phyloP scores from a whole-genome alignment of 2,113 vertebrate species.

The Oreocharis arfaki region DNA sequence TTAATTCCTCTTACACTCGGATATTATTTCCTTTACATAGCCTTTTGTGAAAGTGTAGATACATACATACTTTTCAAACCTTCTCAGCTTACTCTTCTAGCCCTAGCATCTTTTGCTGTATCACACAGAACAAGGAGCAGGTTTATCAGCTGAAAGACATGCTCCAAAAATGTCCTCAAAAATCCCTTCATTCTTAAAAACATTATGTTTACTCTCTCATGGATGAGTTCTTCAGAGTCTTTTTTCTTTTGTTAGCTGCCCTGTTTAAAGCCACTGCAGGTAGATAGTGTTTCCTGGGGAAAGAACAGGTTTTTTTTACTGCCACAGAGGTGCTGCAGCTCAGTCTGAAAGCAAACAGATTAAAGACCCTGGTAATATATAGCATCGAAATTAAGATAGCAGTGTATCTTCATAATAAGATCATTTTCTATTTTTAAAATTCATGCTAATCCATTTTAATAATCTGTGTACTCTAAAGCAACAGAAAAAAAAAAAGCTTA shows the following conservation, averaged over 20 bases:
- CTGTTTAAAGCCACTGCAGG: not conserved
- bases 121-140: not conserved
- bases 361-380: not conserved
- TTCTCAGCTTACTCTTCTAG: not conserved
- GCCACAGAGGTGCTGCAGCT: not conserved
- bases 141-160: not conserved
- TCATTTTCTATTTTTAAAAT: not conserved
- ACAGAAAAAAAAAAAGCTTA: not conserved
- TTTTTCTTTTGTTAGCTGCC: not conserved
- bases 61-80: not conserved
- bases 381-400: not conserved
- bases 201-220: not conserved
- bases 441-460: not conserved
- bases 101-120: not conserved
- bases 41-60: not conserved
- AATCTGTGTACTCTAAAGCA: not conserved
- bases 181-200: not conserved
- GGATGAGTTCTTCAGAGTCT: not conserved
- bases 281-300: not conserved
- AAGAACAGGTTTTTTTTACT: not conserved
- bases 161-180: not conserved
- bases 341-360: not conserved
- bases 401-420: not conserved
- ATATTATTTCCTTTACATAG: not conserved
- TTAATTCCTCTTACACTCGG: not conserved